These are phyloP conservation scores for Rachycentron canadum DNA, from an alignment of 2,797 vertebrate species.

Conservation along the genomic window DNA sequence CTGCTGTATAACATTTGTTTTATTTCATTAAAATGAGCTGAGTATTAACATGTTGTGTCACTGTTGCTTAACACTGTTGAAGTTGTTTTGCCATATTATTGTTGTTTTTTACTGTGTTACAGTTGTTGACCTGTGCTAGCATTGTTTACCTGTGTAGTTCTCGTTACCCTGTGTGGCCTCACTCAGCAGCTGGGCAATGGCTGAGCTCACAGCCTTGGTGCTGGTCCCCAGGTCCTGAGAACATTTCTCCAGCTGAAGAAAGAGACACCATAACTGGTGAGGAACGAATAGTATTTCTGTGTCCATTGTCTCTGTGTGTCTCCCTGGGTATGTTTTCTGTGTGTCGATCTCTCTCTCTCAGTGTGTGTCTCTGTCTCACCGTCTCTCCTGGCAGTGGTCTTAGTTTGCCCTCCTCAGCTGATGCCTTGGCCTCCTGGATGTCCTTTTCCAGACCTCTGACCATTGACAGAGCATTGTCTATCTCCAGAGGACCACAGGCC, in stretches of 20 bases:
- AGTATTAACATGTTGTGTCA: too few relatives aligned
- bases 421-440: conserved; percentile 93
- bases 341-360: neutral
- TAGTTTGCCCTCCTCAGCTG: conserved; percentile 92
- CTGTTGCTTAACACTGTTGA: too few relatives aligned
- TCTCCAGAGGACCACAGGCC: conserved; percentile 95
- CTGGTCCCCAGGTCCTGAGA: conserved; percentile 96
- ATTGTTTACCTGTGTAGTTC: conserved; percentile 91
- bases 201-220: conserved; percentile 95
- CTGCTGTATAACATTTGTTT: too few relatives aligned
- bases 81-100: too few relatives aligned
- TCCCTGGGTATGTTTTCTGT: neutral
- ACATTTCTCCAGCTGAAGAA: conserved; percentile 92
- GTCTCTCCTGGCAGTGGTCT: conserved; percentile 95
- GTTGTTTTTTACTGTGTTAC: too few relatives aligned
- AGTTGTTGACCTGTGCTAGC: too few relatives aligned
- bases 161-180: conserved; percentile 97
- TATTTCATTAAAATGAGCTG: too few relatives aligned
- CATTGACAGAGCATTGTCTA: conserved; percentile 93
- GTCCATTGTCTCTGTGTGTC: neutral
- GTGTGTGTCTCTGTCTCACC: conserved; percentile 78
- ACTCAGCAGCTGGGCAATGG: conserved; percentile 94
- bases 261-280: neutral
- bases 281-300: too few relatives aligned
- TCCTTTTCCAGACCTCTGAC: conserved; percentile 94